A percentile compares a stretch with the other conserved stretches of the same genome.
Evolutionary conservation across 2,113 vertebrate genomes (phyloP).

Genomic region (Neofelis nebulosa): DNA sequence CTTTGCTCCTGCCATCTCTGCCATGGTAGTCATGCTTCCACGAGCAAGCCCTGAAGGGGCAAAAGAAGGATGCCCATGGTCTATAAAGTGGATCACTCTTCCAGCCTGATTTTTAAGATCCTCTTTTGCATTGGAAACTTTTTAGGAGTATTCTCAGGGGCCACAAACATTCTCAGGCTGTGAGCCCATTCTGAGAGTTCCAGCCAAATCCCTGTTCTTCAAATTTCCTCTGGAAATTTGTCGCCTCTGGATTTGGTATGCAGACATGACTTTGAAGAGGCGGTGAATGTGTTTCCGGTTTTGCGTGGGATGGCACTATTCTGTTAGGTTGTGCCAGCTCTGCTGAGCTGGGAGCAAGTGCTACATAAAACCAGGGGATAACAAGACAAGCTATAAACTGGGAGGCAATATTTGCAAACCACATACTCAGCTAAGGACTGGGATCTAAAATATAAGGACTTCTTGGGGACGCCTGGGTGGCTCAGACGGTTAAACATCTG

Average conservation of each 20-base stretch:
- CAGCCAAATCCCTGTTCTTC: not conserved
- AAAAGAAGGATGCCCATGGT: not conserved
- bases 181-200: not conserved
- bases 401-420: not conserved
- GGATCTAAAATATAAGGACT: not conserved
- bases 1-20: not conserved
- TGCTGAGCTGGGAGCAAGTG: not conserved
- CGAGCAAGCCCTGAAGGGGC: not conserved
- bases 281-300: not conserved
- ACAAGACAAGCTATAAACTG: not conserved
- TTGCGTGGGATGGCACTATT: not conserved
- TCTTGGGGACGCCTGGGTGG: not conserved
- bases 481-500: too few species aligned
- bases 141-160: not conserved
- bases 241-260: not conserved
- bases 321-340: not conserved
- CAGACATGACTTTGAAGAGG: not conserved
- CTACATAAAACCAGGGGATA: not conserved
- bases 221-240: not conserved
- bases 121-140: not conserved
- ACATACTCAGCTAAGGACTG: not conserved
- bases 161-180: not conserved
- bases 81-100: not conserved
- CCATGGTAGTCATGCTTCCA: not conserved
- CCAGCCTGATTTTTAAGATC: not conserved